Conservation (phyloP, 2,113 vertebrate species). For the Leptobrachium leishanense region DNA sequence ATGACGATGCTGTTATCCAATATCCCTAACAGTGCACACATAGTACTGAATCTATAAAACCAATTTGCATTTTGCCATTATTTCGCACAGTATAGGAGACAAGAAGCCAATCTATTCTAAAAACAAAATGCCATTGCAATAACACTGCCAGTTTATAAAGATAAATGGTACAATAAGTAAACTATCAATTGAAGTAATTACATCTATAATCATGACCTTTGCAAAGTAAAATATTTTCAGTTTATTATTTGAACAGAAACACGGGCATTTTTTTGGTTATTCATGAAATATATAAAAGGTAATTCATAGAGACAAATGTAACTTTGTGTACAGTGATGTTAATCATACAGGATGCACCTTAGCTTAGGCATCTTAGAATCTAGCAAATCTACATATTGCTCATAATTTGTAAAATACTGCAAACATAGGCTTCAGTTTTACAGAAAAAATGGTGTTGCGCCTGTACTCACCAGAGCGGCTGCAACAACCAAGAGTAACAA, state of each 20-base stretch:
- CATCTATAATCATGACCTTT: too few relatives aligned
- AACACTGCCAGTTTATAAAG: background rate
- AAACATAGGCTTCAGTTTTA: too few relatives aligned
- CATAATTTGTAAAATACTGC: too few relatives aligned
- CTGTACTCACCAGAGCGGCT: too few relatives aligned
- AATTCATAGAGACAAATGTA: too few relatives aligned
- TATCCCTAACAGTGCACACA: constrained; percentile 1
- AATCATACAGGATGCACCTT: too few relatives aligned
- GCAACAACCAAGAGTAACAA: too few relatives aligned
- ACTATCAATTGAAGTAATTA: background rate
- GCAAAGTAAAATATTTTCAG: too few relatives aligned
- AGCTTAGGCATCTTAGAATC: too few relatives aligned
- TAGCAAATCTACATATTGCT: too few relatives aligned
- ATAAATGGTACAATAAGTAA: constrained; percentile 14
- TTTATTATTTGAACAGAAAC: background rate
- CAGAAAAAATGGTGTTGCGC: too few relatives aligned
- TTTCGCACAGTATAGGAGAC: background rate
- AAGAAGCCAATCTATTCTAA: background rate
- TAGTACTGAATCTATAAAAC: constrained; percentile 20
- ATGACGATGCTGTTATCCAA: constrained; percentile 1
- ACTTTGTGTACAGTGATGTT: too few relatives aligned
- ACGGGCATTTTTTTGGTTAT: background rate
- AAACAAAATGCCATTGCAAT: background rate
- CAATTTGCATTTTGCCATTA: constrained; percentile 17
- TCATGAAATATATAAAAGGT: background rate